These are phyloP conservation scores for Napeogenes inachia DNA, from an alignment of 2,888 invertebrate species.

Conservation along the genomic window DNA sequence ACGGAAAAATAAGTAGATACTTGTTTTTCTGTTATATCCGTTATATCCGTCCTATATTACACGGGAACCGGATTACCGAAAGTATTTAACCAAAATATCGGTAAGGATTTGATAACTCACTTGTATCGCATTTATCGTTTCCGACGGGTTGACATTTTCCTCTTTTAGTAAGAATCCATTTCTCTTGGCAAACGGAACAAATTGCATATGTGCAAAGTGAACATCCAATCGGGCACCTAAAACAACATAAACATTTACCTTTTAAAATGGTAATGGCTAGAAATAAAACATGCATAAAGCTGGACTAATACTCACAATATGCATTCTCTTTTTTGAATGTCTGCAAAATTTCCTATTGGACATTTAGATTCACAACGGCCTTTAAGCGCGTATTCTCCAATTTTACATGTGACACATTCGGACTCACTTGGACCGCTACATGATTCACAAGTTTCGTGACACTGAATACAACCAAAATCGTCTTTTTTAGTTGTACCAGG, in stretches of 20 bases:
- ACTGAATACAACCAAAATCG: constrained; percentile 88
- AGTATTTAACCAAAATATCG: too few relatives aligned
- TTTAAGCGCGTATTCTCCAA: constrained; percentile 83
- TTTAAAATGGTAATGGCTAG: constrained; percentile 24
- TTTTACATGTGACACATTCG: constrained; percentile 88
- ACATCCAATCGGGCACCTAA: constrained; percentile 86
- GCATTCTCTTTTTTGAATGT: constrained; percentile 87
- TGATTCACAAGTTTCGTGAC: constrained; percentile 88
- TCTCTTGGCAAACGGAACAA: constrained; percentile 85
- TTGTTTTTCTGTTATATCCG: too few relatives aligned
- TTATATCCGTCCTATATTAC: too few relatives aligned
- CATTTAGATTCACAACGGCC: constrained; percentile 85
- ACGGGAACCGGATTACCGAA: too few relatives aligned
- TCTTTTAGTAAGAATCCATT: constrained; percentile 86
- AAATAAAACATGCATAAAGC: constrained; percentile 26
- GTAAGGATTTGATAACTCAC: constrained; percentile 66
- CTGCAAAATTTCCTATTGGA: constrained; percentile 84
- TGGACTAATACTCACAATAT: constrained; percentile 68
- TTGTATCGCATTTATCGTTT: constrained; percentile 85
- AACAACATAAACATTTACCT: constrained; percentile 37
- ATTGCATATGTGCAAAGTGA: constrained; percentile 83
- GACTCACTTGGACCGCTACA: constrained; percentile 87
- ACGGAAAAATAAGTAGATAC: too few relatives aligned
- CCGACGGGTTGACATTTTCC: constrained; percentile 85
- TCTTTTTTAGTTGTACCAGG: constrained; percentile 90